phyloP scores from a whole-genome alignment of 2,888 invertebrate species.

The Drosophila antonietae region DNA sequence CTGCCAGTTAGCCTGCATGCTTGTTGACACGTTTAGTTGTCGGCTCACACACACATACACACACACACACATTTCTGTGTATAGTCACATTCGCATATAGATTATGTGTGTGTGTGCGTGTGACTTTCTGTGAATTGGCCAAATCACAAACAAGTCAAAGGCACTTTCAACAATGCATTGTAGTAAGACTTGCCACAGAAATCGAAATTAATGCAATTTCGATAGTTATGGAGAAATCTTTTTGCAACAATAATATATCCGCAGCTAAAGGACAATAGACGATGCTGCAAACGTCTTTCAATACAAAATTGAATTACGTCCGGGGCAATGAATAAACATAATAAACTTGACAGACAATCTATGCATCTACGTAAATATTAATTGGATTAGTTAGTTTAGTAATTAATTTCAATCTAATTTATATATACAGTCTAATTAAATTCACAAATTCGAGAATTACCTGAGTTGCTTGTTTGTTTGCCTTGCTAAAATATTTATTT shows the following conservation, averaged over 20 bases:
- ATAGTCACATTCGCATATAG: slow-evolving; percentile 1
- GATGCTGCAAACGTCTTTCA: neutral
- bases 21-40: slow-evolving; percentile 77
- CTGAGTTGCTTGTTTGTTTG: neutral
- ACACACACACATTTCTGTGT: slow-evolving; percentile 10
- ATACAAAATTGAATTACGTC: neutral
- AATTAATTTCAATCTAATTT: neutral
- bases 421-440: neutral
- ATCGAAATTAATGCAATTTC: slow-evolving; percentile 62
- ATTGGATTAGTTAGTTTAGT: neutral
- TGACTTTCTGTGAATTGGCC: slow-evolving; percentile 35
- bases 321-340: neutral
- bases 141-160: slow-evolving; percentile 75
- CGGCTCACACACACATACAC: slow-evolving; percentile 49
- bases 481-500: neutral
- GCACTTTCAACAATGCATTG: slow-evolving; percentile 43
- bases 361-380: neutral
- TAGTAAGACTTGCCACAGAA: slow-evolving; percentile 22
- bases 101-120: too few species aligned
- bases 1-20: slow-evolving; percentile 69
- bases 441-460: neutral
- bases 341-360: neutral
- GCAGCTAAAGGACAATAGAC: slow-evolving; percentile 17
- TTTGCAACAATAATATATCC: slow-evolving; percentile 22
- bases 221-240: slow-evolving; percentile 62